phyloP scores from a whole-genome alignment of 2,797 vertebrate species.

The Thripadectes ignobilis region DNA sequence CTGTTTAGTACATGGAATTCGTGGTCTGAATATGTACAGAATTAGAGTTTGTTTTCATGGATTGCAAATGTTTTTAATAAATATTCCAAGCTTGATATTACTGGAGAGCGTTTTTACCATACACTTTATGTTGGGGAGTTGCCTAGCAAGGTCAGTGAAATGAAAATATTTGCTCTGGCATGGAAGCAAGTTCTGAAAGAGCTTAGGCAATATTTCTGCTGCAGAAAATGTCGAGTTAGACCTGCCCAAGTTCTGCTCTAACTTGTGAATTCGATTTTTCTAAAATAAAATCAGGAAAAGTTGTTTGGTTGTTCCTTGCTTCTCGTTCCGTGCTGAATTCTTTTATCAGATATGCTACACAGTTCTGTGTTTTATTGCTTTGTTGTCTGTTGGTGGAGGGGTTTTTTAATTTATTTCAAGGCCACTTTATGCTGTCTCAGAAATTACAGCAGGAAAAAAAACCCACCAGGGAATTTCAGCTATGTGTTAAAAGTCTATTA shows the following conservation, averaged over 20 bases:
- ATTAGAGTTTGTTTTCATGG: conserved; percentile 36
- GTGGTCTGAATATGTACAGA: background rate
- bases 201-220: conserved; percentile 18
- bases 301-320: background rate
- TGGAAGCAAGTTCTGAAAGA: conserved; percentile 15
- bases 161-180: conserved; percentile 61
- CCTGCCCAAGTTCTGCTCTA: background rate
- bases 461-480: background rate
- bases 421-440: background rate
- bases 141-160: conserved; percentile 47
- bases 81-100: background rate
- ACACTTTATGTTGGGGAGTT: background rate
- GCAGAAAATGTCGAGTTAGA: background rate
- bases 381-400: background rate
- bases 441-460: background rate
- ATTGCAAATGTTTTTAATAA: conserved; percentile 41
- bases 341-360: background rate
- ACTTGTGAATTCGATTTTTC: background rate
- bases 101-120: background rate
- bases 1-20: background rate
- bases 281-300: background rate
- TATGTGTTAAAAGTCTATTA: background rate
- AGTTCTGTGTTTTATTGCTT: background rate
- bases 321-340: background rate
- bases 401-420: background rate